Evolutionary conservation across 2,797 vertebrate species (phyloP).

Genomic region (Galago senegalensis): DNA sequence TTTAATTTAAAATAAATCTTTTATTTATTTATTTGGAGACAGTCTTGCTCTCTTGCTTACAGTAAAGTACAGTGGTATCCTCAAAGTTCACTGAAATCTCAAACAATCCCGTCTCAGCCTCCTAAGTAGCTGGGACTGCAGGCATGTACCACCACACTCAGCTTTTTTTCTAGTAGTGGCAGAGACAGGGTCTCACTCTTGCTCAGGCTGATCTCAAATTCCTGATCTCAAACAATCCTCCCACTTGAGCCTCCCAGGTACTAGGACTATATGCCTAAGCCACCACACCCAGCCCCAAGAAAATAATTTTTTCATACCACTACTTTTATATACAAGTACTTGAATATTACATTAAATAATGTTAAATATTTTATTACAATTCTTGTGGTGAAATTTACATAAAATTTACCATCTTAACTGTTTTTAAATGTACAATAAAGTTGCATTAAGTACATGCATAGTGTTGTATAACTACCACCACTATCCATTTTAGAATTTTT

Average conservation of each 20-base stretch:
- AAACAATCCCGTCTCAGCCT: not conserved
- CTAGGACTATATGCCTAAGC: not conserved
- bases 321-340: not conserved
- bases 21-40: not conserved
- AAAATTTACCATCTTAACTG: conserved; percentile 11
- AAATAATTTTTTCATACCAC: conserved; percentile 4
- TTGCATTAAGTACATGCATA: not conserved
- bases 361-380: not conserved
- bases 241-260: not conserved
- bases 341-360: conserved; percentile 16
- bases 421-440: not conserved
- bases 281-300: not conserved
- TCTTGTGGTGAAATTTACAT: conserved; percentile 3
- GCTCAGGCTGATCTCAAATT: not conserved
- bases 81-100: not conserved
- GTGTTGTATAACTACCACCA: not conserved
- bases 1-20: not conserved
- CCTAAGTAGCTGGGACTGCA: not conserved
- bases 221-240: not conserved
- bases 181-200: not conserved
- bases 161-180: not conserved
- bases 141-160: not conserved
- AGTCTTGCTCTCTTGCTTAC: not conserved
- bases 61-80: not conserved
- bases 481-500: not conserved